Base-by-base conservation (phyloP, 2,888 invertebrate genomes). In the Oscheius sp. region DNA sequence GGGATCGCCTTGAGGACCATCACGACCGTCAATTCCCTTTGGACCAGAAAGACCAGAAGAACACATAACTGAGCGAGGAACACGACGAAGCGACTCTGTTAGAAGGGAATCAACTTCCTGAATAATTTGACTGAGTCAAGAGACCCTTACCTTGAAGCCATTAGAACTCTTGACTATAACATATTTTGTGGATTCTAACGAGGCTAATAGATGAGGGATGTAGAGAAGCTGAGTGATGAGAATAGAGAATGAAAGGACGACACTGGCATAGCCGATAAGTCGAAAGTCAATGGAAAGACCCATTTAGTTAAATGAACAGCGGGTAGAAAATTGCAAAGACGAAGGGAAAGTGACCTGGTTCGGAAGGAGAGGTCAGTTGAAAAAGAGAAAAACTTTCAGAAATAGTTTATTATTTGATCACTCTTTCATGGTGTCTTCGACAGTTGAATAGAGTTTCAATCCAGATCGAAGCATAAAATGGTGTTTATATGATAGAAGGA, bases 1-100 rank as follows among this genome's bases (percentile, higher is more conserved):
- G 20, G 72, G 73, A 14, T 38, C 47, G 24, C 78, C 78, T 8
- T 67, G 66, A 20, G 2, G 30, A 3, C 67, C 67, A 28, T 67
- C 67, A 20, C 30, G 22, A 26, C 67, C 67, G 14, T 67, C 67
- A 1, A 32, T 6, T 38, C 67, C 67, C 50, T 20, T 22, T n/a
- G 61, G 66, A 14, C 66, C 66, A 5, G 57, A 45, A 9, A 22
- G 8, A 20, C 66, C 66, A 0, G 57, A 59, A 28, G 59, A 24
- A 14, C 59, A 59, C 26, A 26, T 24, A 2, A 30, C 24, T 2
- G 59, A 41, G 14, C 59, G 59, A 1, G 59, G 59, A 24, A 44
- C 28, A 28, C 59, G 59, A 14, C 12, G 14, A 17, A 59, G 28
- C 2, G 59, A 44, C 12, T 41, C 44, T 2, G 22, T 44, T 8